Percentiles rank a stretch among this genome's conserved stretches.
phyloP scores from a whole-genome alignment of 2,113 vertebrate genomes.

The Paralichthys olivaceus region DNA sequence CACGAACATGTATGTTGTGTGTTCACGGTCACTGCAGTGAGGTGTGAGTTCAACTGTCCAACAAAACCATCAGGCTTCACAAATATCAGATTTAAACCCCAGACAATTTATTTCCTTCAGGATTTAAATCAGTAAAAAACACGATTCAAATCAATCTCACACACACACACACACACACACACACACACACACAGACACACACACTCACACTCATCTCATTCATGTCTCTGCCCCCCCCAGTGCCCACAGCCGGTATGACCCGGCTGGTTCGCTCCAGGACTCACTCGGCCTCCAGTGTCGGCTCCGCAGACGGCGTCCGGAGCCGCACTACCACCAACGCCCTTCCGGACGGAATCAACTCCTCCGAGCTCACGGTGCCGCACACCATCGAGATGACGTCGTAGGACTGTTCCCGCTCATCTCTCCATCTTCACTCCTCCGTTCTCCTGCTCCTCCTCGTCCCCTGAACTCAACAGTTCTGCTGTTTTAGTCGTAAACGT shows the following conservation, averaged over 20 bases:
- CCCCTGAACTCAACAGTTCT: background rate
- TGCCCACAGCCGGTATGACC: constrained; percentile 94
- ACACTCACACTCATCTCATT: rapidly evolving
- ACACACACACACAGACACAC: background rate
- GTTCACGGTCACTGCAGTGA: no score
- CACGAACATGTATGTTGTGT: no score
- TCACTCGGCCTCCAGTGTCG: constrained; percentile 91
- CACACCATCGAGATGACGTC: constrained; percentile 31
- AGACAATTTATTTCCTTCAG: no score
- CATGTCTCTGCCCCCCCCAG: constrained; percentile 73
- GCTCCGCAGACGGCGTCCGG: constrained; percentile 87
- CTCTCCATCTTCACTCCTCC: background rate
- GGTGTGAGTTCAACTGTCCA: no score
- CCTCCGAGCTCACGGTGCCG: background rate
- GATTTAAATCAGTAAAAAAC: background rate
- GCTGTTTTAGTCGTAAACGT: constrained; percentile 14
- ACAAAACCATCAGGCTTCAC: no score
- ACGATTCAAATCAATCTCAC: background rate
- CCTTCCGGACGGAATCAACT: constrained; percentile 66
- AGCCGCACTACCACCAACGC: constrained; percentile 83
- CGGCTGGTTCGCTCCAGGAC: constrained; percentile 91
- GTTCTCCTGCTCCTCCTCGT: background rate
- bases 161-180: background rate
- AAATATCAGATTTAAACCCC: no score
- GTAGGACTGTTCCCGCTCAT: background rate